Evolutionary conservation across 1,140 invertebrate species (phyloP).

Genomic region (Caerostris extrusa): DNA sequence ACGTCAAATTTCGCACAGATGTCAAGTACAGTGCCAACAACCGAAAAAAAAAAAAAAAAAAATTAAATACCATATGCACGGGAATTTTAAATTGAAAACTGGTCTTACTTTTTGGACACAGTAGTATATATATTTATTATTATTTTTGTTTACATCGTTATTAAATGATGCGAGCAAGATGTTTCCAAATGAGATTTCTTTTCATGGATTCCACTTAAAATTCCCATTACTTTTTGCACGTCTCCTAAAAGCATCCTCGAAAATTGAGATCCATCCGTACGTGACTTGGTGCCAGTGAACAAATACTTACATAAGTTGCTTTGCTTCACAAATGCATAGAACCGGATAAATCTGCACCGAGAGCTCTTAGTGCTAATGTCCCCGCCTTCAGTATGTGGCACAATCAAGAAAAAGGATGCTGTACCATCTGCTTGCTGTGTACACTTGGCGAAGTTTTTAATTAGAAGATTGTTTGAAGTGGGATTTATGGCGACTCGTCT

Average conservation of each 20-base stretch:
- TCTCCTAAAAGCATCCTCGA: background rate
- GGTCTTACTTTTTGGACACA: too few species aligned
- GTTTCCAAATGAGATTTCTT: background rate
- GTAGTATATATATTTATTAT: too few species aligned
- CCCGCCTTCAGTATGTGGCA: background rate
- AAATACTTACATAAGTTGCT: background rate
- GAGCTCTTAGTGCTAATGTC: background rate
- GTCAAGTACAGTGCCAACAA: too few species aligned
- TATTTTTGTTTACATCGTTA: too few species aligned
- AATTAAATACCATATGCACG: too few species aligned
- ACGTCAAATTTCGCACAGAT: too few species aligned
- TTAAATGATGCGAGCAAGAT: background rate
- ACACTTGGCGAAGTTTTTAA: background rate
- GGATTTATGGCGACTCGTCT: background rate
- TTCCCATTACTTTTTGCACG: background rate
- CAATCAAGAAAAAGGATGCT: background rate
- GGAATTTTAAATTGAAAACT: too few species aligned
- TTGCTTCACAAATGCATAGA: background rate
- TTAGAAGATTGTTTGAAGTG: background rate
- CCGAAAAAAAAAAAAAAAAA: too few species aligned
- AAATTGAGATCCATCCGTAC: background rate
- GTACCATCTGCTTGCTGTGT: background rate
- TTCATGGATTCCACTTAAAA: background rate
- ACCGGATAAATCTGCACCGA: background rate
- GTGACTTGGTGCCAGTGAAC: constrained; percentile 20